Evolutionary conservation across 2,113 vertebrate species (phyloP).

Genomic region (crab-eating macaque (Macaca fascicularis)): DNA sequence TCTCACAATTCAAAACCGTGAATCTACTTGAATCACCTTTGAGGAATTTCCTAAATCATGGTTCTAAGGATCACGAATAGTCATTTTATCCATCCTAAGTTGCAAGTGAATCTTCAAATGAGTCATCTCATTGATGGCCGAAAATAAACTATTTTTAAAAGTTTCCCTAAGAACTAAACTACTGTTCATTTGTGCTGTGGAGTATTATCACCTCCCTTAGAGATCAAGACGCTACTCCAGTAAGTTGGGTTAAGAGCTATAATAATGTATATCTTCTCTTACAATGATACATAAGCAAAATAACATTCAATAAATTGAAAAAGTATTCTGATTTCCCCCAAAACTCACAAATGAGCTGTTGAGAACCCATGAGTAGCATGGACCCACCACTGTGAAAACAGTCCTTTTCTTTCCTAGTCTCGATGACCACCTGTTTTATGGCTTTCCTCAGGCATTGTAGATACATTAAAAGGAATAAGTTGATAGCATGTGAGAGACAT

Average conservation of each 20-base stretch:
- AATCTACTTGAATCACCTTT: neutral
- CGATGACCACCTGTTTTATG: conserved; percentile 66
- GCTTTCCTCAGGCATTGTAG: conserved; percentile 2
- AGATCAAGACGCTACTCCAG: neutral
- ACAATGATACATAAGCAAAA: neutral
- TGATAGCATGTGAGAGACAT: conserved; percentile 35
- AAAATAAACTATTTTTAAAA: neutral
- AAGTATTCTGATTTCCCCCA: neutral
- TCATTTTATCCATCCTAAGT: neutral
- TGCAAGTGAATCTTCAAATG: neutral
- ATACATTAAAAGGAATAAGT: conserved; percentile 57
- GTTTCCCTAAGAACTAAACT: neutral
- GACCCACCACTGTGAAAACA: neutral
- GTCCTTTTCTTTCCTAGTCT: neutral
- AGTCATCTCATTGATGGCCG: neutral
- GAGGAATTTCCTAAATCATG: conserved; percentile 7
- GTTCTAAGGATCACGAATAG: neutral
- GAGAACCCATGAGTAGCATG: neutral
- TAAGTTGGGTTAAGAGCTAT: neutral
- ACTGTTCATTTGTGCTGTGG: neutral
- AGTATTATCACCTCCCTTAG: neutral
- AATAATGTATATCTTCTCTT: neutral
- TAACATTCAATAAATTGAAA: neutral
- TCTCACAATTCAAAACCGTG: neutral
- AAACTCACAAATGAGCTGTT: neutral